Evolutionary conservation across 2,113 vertebrate species (phyloP).

Genomic region (Pampusana beccarii): DNA sequence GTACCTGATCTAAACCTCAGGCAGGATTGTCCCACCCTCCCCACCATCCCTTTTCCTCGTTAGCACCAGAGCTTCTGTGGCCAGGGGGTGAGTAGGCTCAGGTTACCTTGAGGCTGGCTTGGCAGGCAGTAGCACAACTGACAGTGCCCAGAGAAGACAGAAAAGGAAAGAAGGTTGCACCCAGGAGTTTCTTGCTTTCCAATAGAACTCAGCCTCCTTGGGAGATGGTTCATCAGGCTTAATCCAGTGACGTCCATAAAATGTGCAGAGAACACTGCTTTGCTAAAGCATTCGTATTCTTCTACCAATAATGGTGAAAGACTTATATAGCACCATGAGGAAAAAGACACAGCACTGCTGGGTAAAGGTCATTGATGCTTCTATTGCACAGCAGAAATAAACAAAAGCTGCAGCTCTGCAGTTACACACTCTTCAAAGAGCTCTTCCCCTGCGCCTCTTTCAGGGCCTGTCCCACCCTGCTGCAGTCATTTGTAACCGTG

Average conservation of each 20-base stretch:
- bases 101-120: background rate
- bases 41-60: background rate
- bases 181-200: background rate
- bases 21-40: background rate
- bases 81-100: background rate
- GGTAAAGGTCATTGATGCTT: background rate
- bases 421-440: background rate
- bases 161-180: background rate
- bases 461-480: background rate
- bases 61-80: background rate
- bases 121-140: background rate
- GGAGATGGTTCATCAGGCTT: background rate
- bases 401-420: background rate
- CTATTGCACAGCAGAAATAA: constrained; percentile 17
- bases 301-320: background rate
- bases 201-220: background rate
- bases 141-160: background rate
- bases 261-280: background rate
- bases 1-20: background rate
- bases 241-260: background rate
- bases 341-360: background rate
- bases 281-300: background rate
- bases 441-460: background rate
- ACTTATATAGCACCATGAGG: background rate
- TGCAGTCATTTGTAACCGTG: constrained; percentile 9